Evolutionary conservation across 2,888 invertebrate species (phyloP), one percentile per base, ranked within the genome.

Genomic region (Lepidonotus clava): DNA sequence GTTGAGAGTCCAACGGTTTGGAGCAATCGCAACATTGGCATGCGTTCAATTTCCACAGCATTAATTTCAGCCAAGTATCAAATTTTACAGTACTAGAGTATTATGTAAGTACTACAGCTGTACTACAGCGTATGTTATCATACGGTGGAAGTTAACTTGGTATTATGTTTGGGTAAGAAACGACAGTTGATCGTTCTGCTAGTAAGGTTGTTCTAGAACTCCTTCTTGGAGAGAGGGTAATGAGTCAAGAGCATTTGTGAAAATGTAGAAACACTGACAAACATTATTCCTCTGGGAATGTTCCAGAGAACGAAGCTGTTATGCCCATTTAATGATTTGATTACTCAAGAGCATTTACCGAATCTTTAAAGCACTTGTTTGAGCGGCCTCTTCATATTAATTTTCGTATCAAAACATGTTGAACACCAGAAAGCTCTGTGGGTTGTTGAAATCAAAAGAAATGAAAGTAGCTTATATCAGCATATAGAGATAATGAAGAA

Each of bases 221-320:
- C 71, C 71, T 71, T 38, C 61, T 71, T 71, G 71, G n/a, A n/a
- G n/a, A 21, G 71, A 71, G 14, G 2, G 1, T 14, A 2, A 38
- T 34, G 14, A 46, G 80, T 46, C 80, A 80, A 80, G 41, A 46
- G 80, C 46, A 80, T 80, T 80, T 80, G 80, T 80, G 80, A 80
- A 80, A 80, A 80, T 80, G 80, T 80, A 80, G 80, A 80, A 80
- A 80, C 80, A 51, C 80, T 41, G 24, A 46, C 80, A 80, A 14
- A 40, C 46, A 80, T 32, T n/a, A 14, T 24, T 46, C 80, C 51
- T 28, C 80, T n/a, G 24, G 80, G 80, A 80, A 80, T 80, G 80
- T 46, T 24, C 46, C 28, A 28, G 51, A 32, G 1, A 41, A 80
- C 51, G 46, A 51, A 46, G 1, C 80, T 80, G 41, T 66, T 66